Evolutionary conservation across 2,797 vertebrate genomes (phyloP).

Genomic region (Chiloscyllium punctatum): DNA sequence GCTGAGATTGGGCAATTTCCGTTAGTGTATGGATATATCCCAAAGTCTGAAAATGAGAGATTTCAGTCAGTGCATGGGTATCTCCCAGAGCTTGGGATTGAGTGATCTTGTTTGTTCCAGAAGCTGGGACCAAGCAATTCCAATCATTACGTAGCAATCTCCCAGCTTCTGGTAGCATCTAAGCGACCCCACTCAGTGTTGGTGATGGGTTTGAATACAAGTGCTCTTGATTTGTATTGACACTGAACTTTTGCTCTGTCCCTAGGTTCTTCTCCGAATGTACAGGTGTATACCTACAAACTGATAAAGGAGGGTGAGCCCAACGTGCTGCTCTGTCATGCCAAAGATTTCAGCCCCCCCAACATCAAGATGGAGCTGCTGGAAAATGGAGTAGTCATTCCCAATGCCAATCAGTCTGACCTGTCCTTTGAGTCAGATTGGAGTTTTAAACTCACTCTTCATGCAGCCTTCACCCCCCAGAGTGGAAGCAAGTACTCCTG

Average conservation of each 20-base stretch:
- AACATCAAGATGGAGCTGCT: not conserved
- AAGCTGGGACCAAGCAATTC: not conserved
- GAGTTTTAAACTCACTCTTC: not conserved
- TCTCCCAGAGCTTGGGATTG: not conserved
- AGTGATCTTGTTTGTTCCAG: too few relatives aligned
- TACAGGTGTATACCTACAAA: not conserved
- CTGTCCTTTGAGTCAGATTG: not conserved
- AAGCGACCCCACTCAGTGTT: too few relatives aligned
- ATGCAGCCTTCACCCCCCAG: not conserved
- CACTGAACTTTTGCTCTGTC: not conserved
- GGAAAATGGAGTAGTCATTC: fast-evolving
- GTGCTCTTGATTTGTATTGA: not conserved
- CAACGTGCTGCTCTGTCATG: not conserved
- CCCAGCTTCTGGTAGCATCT: too few relatives aligned
- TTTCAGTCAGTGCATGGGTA: not conserved
- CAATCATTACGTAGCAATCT: not conserved
- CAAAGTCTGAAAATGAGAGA: not conserved
- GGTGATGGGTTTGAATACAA: too few relatives aligned
- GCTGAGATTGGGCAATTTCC: not conserved
- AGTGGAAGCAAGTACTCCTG: not conserved
- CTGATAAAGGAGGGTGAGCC: not conserved
- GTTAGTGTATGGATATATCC: not conserved
- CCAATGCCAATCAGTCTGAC: not conserved
- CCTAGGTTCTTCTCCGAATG: not conserved
- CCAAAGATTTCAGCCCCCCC: not conserved